Percentiles rank a stretch among this genome's conserved stretches.
phyloP scores from a whole-genome alignment of 2,113 vertebrate species.

The Dicentrarchus labrax region DNA sequence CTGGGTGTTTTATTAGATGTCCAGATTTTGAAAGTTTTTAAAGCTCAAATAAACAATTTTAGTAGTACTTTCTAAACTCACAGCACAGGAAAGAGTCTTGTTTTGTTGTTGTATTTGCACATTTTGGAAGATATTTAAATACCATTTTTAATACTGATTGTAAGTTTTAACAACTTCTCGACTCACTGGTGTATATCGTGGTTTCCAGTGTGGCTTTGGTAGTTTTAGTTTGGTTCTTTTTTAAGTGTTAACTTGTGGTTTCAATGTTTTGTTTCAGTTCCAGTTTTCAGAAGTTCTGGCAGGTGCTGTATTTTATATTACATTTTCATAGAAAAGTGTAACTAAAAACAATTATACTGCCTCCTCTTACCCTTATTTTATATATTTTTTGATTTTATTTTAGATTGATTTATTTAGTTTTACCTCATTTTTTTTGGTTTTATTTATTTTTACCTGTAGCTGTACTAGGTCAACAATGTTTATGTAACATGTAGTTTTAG shows the following conservation, averaged over 20 bases:
- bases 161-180: not conserved
- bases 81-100: not conserved
- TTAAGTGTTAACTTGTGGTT: not conserved
- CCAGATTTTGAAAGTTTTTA: not conserved
- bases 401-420: not conserved
- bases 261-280: conserved; percentile 44
- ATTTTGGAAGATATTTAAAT: not conserved
- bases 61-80: not conserved
- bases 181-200: too few species aligned
- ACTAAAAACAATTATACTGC: not conserved
- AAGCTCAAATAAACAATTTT: not conserved
- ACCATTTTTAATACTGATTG: not conserved
- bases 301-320: not conserved
- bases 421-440: too few species aligned
- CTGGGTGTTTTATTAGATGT: not conserved
- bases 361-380: not conserved
- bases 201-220: not conserved
- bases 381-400: too few species aligned
- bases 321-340: not conserved
- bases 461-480: too few species aligned
- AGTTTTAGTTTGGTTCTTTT: not conserved
- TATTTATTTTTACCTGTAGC: too few species aligned
- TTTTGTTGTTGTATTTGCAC: not conserved
- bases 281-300: not conserved
- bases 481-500: too few species aligned